Evolutionary conservation across 2,888 invertebrate species (phyloP).

Genomic region (Apodemia hepburni): DNA sequence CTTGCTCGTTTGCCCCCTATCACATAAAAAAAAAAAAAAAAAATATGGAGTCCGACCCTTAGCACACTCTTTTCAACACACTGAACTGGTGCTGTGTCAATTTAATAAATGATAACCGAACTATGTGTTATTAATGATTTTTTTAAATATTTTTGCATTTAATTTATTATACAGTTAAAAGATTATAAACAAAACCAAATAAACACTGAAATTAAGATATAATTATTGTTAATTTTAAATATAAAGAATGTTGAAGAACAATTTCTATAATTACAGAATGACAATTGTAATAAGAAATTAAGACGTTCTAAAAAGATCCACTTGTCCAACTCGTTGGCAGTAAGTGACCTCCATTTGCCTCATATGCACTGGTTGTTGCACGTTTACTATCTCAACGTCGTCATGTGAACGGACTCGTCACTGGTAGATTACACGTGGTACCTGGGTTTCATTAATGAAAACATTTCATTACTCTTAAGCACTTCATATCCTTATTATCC

Average conservation of each 20-base stretch:
- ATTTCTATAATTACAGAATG: conserved; percentile 10
- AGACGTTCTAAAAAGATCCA: conserved; percentile 7
- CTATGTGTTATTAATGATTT: too few relatives aligned
- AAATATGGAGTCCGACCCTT: too few relatives aligned
- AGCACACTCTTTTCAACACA: too few relatives aligned
- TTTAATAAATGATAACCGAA: too few relatives aligned
- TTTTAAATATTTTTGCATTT: too few relatives aligned
- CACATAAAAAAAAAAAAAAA: too few relatives aligned
- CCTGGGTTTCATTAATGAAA: neutral
- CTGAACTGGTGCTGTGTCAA: too few relatives aligned
- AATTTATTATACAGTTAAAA: too few relatives aligned
- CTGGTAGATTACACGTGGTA: neutral
- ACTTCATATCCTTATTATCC: neutral
- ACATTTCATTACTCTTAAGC: neutral
- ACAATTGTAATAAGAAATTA: conserved; percentile 14
- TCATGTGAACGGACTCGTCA: conserved; percentile 9
- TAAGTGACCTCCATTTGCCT: conserved; percentile 1
- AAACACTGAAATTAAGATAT: too few relatives aligned
- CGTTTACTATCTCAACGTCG: conserved; percentile 5
- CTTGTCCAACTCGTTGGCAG: conserved; percentile 13
- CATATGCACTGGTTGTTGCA: conserved; percentile 1
- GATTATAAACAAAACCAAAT: too few relatives aligned
- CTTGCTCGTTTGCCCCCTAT: too few relatives aligned
- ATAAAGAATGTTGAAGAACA: neutral
- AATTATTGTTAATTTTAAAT: neutral